A percentile compares a stretch with the other conserved stretches of the same genome.
Conservation (phyloP, 2,888 invertebrate genomes). For the Fragum sueziense region DNA sequence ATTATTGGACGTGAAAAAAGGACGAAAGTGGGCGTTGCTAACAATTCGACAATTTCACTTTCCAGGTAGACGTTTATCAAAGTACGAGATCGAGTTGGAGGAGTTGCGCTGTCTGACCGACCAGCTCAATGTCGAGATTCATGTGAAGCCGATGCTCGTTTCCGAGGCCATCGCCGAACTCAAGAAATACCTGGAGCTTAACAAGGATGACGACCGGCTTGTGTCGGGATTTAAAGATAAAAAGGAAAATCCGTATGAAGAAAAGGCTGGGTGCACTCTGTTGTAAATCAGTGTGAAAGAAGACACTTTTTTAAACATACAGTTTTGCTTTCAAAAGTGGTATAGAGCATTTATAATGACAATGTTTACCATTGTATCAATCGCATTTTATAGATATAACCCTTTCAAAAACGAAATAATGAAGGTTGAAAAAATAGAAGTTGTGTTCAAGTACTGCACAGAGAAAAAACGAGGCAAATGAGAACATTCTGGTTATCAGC, state of each 20-base stretch:
- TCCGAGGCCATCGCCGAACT: slow-evolving; percentile 27
- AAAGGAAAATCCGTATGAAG: slow-evolving; percentile 31
- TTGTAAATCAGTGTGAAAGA: neutral
- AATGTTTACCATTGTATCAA: no score
- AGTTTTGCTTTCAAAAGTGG: neutral
- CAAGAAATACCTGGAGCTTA: slow-evolving; percentile 21
- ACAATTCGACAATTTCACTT: neutral
- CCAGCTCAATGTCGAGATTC: slow-evolving; percentile 22
- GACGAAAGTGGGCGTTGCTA: neutral
- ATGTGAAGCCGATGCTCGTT: slow-evolving; percentile 20
- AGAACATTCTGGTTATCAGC: no score
- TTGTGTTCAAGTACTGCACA: no score
- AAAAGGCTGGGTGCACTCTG: slow-evolving; percentile 10
- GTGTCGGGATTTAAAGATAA: slow-evolving; percentile 17
- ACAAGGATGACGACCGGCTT: slow-evolving; percentile 20
- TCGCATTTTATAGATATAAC: no score
- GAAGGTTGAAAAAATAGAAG: no score
- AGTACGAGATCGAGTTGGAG: slow-evolving; percentile 13
- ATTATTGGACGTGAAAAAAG: no score
- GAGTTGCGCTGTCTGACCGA: slow-evolving; percentile 3
- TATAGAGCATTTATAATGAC: neutral
- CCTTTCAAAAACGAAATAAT: no score
- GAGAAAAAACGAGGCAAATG: no score
- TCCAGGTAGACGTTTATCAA: neutral
- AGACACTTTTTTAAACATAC: no score